Conservation (phyloP, 2,888 invertebrate species). For the Aspidiotus rigidus region DNA sequence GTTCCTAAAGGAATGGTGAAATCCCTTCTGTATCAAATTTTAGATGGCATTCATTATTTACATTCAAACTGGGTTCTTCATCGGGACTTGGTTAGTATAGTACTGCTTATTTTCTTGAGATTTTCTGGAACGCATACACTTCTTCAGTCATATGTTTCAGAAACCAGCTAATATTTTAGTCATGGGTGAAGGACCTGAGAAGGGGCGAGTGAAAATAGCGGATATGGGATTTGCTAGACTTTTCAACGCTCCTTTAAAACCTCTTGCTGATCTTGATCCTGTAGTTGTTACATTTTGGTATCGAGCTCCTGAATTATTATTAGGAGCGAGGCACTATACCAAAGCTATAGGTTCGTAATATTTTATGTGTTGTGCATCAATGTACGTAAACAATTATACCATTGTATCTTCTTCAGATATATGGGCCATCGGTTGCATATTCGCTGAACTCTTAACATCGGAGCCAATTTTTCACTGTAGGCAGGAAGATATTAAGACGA, state of each 20-base stretch:
- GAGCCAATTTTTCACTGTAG: conserved; percentile 99
- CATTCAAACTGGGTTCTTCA: conserved; percentile 99
- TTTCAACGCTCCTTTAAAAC: conserved; percentile 94
- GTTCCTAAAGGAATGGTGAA: conserved; percentile 97
- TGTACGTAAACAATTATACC: too few species aligned
- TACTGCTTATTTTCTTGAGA: conserved; percentile 14
- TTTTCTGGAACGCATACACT: conserved; percentile 10
- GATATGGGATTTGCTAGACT: conserved; percentile 99
- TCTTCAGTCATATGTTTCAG: conserved; percentile 43
- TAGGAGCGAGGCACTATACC: conserved; percentile 94
- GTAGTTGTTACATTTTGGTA: conserved; percentile 99
- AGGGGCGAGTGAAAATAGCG: conserved; percentile 95
- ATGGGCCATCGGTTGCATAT: conserved; percentile 98
- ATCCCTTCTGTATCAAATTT: conserved; percentile 90
- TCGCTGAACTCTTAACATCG: conserved; percentile 92
- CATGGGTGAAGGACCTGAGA: conserved; percentile 97
- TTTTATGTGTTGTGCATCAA: neutral
- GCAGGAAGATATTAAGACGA: conserved; percentile 98
- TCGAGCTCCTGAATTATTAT: conserved; percentile 85
- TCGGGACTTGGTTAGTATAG: conserved; percentile 69
- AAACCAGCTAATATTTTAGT: conserved; percentile 99
- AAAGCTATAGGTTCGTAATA: conserved; percentile 75
- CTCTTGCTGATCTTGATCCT: conserved; percentile 94
- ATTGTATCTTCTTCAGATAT: conserved; percentile 58
- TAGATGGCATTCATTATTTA: conserved; percentile 96